Base-by-base conservation (phyloP, 2,113 vertebrate species). In the Ciconia boyciana region DNA sequence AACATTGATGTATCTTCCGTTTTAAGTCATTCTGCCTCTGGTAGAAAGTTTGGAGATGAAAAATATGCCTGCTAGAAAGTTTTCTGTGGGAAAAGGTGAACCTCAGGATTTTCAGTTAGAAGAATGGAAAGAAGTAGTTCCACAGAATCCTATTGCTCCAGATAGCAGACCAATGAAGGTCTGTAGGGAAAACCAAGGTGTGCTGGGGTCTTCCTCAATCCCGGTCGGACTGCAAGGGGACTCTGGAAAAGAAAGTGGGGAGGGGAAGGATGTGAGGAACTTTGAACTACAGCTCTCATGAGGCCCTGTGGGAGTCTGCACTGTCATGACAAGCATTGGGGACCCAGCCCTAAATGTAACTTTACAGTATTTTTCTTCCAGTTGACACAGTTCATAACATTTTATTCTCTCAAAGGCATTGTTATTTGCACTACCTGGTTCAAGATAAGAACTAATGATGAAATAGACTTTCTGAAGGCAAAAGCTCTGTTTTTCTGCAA, bases 1-100 rank as follows among this genome's bases (percentile, higher is more conserved):
- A 95, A 81, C 13, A 51, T 34, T 95, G 90, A 96, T 85, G 13
- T 89, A 94, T 95, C 54, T 86, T 72, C 36, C 22, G 55, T 83
- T 41, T 72, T 43, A 57, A 89, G 70, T 68, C 49, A 71, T 88
- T 75, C 43, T 84, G 18, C 22, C 26, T 62, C 66, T 72, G 34
- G 36, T 72, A 83, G 55, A 78, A 93, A 86, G n/a, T 81, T 81
- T 81, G 82, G 57, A 77, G 69, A n/a, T 92, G 46, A 91, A 93
- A 94, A 88, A 79, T 80, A 76, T 18, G 16, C n/a, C 68, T 80
- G 16, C 60, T 83, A 43, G 44, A 81, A 94, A 83, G 54, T 92
- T 94, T 88, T 72, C 83, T 78, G 51, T 43, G 21, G 75, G 78
- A 62, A 83, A 92, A 78, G 11, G 58, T 34, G 25, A 80, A 83